Conservation (phyloP, 2,888 invertebrate species). For the Ornithoptera priamus region DNA sequence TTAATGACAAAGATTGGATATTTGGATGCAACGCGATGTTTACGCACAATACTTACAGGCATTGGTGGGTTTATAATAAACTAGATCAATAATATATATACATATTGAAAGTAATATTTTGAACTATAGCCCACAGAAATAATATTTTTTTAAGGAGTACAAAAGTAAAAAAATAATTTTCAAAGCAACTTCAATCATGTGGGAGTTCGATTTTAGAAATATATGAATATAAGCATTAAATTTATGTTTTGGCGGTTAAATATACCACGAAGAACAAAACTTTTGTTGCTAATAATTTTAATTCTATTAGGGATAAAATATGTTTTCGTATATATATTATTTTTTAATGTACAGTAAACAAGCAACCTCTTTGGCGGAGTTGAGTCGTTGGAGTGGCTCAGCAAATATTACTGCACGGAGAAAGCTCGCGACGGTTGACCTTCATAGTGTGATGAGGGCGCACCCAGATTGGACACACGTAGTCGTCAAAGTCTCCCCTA, state of each 20-base stretch:
- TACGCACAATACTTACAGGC: slow-evolving; percentile 74
- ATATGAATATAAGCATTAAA: too few relatives aligned
- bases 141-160: neutral
- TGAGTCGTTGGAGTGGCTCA: slow-evolving; percentile 64
- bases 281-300: too few relatives aligned
- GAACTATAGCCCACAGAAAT: neutral
- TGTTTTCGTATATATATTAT: neutral
- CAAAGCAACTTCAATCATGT: too few relatives aligned
- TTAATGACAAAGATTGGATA: slow-evolving; percentile 87
- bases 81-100: neutral
- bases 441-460: slow-evolving; percentile 80
- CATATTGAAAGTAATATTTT: neutral
- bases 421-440: slow-evolving; percentile 78
- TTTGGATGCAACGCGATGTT: slow-evolving; percentile 85
- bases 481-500: slow-evolving; percentile 83
- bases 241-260: too few relatives aligned
- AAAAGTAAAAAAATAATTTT: too few relatives aligned
- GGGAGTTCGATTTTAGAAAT: too few relatives aligned
- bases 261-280: too few relatives aligned
- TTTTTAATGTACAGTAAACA: slow-evolving; percentile 54
- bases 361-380: slow-evolving; percentile 58
- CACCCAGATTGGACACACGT: slow-evolving; percentile 84
- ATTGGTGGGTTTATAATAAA: slow-evolving; percentile 75
- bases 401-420: slow-evolving; percentile 61
- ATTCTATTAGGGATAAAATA: too few relatives aligned